Evolutionary conservation across 2,888 invertebrate species (phyloP), one percentile per base, ranked within the genome.

Genomic region (Amblyteles armatorius): DNA sequence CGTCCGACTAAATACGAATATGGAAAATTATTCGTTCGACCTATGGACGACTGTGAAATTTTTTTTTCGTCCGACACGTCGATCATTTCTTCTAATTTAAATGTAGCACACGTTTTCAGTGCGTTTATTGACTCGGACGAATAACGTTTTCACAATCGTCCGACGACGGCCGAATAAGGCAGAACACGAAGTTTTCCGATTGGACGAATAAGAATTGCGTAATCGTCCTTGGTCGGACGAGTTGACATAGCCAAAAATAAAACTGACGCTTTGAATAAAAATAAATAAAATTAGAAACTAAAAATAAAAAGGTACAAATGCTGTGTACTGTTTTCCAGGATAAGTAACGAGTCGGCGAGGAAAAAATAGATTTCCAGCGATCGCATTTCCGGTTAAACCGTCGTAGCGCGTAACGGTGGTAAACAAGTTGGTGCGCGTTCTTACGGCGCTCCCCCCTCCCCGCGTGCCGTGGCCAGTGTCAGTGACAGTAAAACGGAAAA

Each of bases 291-390:
- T 9, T 55, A 26, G 5, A 13, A 60, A 60, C 36, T 36, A 7
- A 11, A 40, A 40, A 40, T 40, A 40, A 6, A 16, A 33, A 33
- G 29, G 3, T 11, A 26, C 29, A 29, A 33, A 57, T 29, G 16
- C n/a, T 33, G 19, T 63, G 16, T 16, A 33, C n/a, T 6, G 33
- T 63, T 29, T 60, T 63, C 16, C 74, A 74, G 74, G 63, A 19
- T 29, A 3, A 63, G 60, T 48, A 60, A 36, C 19, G 44, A 16
- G 13, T 71, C 22, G 57, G 44, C 13, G 44, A 36, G 60, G 13
- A 29, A 71, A 26, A 5, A 16, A 16, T 48, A 3, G 44, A 48
- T 48, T 16, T 48, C 16, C 16, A 48, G 16, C 16, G 57, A 78
- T 55, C 19, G 40, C 19, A 60, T 44, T 44, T 73, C 29, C 29